Evolutionary conservation across 2,888 invertebrate genomes (phyloP), one percentile per base, ranked within the genome.

Genomic region (Eupeodes latifasciatus): DNA sequence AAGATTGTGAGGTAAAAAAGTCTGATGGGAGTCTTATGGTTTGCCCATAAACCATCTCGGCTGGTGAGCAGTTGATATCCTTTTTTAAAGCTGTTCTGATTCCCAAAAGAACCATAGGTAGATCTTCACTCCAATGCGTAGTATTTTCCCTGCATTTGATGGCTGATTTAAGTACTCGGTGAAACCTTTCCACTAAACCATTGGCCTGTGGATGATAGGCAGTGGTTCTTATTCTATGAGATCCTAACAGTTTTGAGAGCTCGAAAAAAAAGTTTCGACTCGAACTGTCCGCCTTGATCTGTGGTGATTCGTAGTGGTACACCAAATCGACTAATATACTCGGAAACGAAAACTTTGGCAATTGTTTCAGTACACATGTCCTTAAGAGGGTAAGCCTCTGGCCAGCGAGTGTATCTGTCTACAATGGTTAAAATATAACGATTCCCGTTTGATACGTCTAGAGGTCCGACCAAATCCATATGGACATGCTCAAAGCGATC

Each of bases 401-500:
- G 19, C 19, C 19, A 19, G 19, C 19, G 19, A 19, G 19, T 19
- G 19, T 19, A 19, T 19, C 0, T 62, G 80, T 84, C 83, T 11
- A 89, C 72, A 27, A 91, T 90, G 0, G 93, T 93, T 5, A 93
- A 89, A 40, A 91, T 89, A 77, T 93, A 93, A n/a, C 86, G 76
- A 71, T 81, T 91, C 12, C 90, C 92, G 11, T 91, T 62, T 0
- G 91, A 91, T 2, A 78, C 9, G 11, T 93, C 92, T 9, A 94
- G 81, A 0, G 93, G 94, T 3, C 93, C 93, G 1, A 94, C 91
- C 10, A 94, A 88, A 89, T 94, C 93, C n/a, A 94, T 90, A 11
- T 19, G 57, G 57, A 57, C 47, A 47, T 47, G 47, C 47, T 11
- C 47, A 47, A 47, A 47, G 10, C 51, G 51, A 51, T 51, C 51